Evolutionary conservation across 2,113 vertebrate genomes (phyloP), one percentile per base, ranked within the genome.

Genomic region (Phylloscopus whistleri): DNA sequence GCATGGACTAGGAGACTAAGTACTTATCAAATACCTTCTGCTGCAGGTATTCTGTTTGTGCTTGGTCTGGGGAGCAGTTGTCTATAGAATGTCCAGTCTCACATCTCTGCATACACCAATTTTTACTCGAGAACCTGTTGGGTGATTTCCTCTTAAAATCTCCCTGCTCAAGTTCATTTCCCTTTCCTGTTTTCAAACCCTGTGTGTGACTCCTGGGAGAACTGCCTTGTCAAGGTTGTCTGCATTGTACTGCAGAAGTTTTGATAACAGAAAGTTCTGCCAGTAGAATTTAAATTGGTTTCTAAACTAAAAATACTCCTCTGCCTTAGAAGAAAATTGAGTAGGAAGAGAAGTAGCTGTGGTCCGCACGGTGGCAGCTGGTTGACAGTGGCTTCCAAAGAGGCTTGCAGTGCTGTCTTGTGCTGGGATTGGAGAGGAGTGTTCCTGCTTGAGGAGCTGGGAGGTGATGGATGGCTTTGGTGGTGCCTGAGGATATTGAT

Each of bases 171-270:
- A 62, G 56, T 78, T 84, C 5, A 16, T 82, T 93, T 92, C 93
- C 75, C 18, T 84, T 95, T 96, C 84, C 89, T 93, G 86, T 90
- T 90, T 84, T 91, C 13, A 80, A 73, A 16, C 63, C 51, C 68
- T 59, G 24, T 16, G 27, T 49, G 67, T 70, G 79, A 37, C 75
- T 92, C 55, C 26, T 31, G 68, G 82, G 85, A 93, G 83, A 88
- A 55, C 27, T n/a, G 75, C 85, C 70, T 88, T 93, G 77, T 87
- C 92, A 94, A 82, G 84, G 87, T 59, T 83, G 84, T 66, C 87
- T 83, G 43, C 46, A 8, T 73, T 80, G 85, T 55, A 7, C 67
- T 63, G 75, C 55, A 2, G 62, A 14, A 19, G 10, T 90, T 87
- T 41, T 63, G 63, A n/a, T 93, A 77, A 60, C 59, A 20, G 35